Evolutionary conservation across 2,888 invertebrate genomes (phyloP).

Genomic region (Halictus quadricinctus): DNA sequence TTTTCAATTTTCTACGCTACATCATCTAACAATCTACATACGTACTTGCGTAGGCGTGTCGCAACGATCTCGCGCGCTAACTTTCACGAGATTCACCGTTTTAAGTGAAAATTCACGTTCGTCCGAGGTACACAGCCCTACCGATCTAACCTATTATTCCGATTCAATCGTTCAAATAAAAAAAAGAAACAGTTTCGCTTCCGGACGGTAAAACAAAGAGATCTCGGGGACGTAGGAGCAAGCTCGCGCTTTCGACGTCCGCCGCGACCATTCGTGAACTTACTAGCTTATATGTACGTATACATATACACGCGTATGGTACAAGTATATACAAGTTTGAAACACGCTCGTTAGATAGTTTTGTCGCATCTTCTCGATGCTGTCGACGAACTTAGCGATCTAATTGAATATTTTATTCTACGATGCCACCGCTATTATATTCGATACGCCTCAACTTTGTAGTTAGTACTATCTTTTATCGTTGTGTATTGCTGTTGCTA

Average conservation of each 20-base stretch:
- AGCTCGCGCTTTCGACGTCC: conserved; percentile 25
- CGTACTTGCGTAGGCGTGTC: conserved; percentile 38
- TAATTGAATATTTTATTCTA: neutral
- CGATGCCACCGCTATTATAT: neutral
- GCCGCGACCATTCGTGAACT: conserved; percentile 5
- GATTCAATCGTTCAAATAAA: conserved; percentile 19
- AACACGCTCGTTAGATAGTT: neutral
- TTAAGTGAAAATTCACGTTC: conserved; percentile 28
- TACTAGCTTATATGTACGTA: neutral
- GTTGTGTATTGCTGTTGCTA: neutral
- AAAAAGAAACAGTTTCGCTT: neutral
- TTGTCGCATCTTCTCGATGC: neutral
- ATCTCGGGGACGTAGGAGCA: neutral
- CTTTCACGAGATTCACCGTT: conserved; percentile 65
- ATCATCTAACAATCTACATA: conserved; percentile 9
- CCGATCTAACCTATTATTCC: conserved; percentile 19
- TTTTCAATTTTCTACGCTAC: conserved; percentile 46
- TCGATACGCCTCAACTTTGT: neutral
- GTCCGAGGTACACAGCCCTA: conserved; percentile 29
- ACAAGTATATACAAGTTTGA: neutral
- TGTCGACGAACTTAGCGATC: neutral
- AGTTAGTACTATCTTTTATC: neutral
- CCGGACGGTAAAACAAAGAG: conserved; percentile 12
- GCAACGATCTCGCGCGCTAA: conserved; percentile 54
- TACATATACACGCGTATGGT: neutral